Evolutionary conservation across 2,888 invertebrate species (phyloP), one percentile per base, ranked within the genome.

Genomic region (Kuschelorhynchus macadamiae): DNA sequence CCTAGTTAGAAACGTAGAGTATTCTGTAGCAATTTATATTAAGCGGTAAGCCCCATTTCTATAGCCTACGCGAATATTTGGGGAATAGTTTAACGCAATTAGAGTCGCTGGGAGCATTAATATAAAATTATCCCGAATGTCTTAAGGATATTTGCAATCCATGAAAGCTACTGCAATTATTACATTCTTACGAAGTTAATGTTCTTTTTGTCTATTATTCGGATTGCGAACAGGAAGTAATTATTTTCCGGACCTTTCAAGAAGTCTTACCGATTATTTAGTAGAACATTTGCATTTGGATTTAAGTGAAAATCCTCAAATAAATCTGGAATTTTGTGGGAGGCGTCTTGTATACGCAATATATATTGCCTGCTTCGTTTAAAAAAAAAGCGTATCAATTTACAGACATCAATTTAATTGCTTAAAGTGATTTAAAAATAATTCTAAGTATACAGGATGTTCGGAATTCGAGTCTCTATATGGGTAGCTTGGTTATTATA

Each of bases 281-380:
- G 59, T 66, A 47, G 53, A 59, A 66, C 53, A 66, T 66, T 66
- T 66, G 59, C 66, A 66, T 66, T 66, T 32, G 52, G 52, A 60
- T 66, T 66, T 60, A 25, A 39, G 25, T 12, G 60, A 49, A 66
- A 57, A 66, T 50, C 59, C 53, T 20, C 44, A 36, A 57, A 65
- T 65, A 59, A 65, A 65, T 65, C 59, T 44, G 8, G 39, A 57
- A 66, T 66, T 60, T 41, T 49, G 17, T 50, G 42, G 4, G 14
- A 32, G n/a, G 46, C 33, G n/a, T n/a, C n/a, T n/a, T n/a, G n/a
- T n/a, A n/a, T n/a, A n/a, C n/a, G n/a, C n/a, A n/a, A n/a, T n/a
- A n/a, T n/a, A n/a, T n/a, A n/a, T n/a, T n/a, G n/a, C n/a, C n/a
- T n/a, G n/a, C n/a, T 46, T 20, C n/a, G n/a, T n/a, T n/a, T n/a